Percentiles rank a stretch among this genome's conserved stretches.
Evolutionary conservation across 2,888 invertebrate genomes (phyloP).

Genomic region (Agonopterix alstromeriana): DNA sequence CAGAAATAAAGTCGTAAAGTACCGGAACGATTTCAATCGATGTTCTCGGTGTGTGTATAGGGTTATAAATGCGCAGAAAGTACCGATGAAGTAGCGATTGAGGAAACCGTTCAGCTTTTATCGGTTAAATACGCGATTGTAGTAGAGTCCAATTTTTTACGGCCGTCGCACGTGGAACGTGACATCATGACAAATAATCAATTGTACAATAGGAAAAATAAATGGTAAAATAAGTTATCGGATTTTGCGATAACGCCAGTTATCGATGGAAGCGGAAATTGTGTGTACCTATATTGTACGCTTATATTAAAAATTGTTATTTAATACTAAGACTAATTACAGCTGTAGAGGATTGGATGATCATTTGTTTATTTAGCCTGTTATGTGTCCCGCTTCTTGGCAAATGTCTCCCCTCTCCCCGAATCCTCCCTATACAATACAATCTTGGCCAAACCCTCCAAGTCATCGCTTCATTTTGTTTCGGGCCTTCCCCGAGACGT

Average conservation of each 20-base stretch:
- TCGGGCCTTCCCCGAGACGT: no score
- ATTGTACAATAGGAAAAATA: conserved; percentile 1
- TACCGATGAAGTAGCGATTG: conserved; percentile 49
- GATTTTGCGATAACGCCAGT: background rate
- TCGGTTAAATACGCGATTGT: conserved; percentile 26
- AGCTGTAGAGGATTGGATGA: no score
- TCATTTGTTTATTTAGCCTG: no score
- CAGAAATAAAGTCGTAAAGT: conserved; percentile 75
- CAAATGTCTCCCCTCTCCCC: no score
- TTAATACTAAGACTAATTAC: no score
- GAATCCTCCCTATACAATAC: no score
- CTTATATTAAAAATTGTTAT: no score
- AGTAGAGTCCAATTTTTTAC: conserved; percentile 28
- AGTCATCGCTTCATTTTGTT: no score
- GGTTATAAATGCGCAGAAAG: conserved; percentile 58
- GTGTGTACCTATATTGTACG: no score
- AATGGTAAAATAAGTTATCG: background rate
- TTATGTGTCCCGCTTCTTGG: no score
- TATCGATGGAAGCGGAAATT: no score
- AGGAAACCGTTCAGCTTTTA: conserved; percentile 43
- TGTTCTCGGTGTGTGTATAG: conserved; percentile 60
- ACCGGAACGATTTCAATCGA: conserved; percentile 71
- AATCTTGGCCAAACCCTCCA: no score
- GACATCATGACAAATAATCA: conserved; percentile 17
- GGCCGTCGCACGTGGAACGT: conserved; percentile 27